Base-by-base conservation (phyloP, 2,113 vertebrate species). In the Otus sunia region DNA sequence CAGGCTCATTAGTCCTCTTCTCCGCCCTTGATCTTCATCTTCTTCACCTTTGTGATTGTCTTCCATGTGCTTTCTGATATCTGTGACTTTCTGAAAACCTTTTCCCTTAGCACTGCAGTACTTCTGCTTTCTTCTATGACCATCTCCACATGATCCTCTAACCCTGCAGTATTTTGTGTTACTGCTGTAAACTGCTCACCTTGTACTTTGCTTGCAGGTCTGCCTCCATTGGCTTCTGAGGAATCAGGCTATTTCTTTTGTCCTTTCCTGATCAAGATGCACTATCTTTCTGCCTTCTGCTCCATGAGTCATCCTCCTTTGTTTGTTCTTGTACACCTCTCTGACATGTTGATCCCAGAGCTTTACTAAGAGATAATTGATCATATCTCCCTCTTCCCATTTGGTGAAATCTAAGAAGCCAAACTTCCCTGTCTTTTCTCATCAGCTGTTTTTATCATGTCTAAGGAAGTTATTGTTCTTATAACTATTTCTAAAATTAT, bases 101-200 rank as follows among this genome's bases (percentile, higher is more conserved):
- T 96, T 97, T 96, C 75, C 94, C 55, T 95, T 83, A 90, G 94
- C 91, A 81, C 94, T 96, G 88, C 92, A 86, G 95, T 95, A 93
- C 39, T 94, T 96, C 78, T 81, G 89, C 96, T 97, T 97, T 97
- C 91, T 97, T 97, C 95, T 81, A 41, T 96, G 97, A 96, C 96
- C 95, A 95, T 93, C 96, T 96, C 97, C 94, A 90, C 95, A 93
- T 94, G 95, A 97, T 97, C 87, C 92, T 93, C 92, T 96, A 97
- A 97, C 96, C 94, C 71, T 97, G 68, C 82, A 76, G 80, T 93
- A 97, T 95, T 92, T 94, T 92, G 96, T 96, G 94, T 94, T 97
- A 96, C 92, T 97, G 95, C 92, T 94, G 92, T 97, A 97, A 97
- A 97, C 97, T 94, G 89, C 62, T 97, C 73, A 75, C 92, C 92